A percentile compares a stretch with the other conserved stretches of the same genome.
Evolutionary conservation across 2,888 invertebrate species (phyloP).

Genomic region (Meandrusa payeni): DNA sequence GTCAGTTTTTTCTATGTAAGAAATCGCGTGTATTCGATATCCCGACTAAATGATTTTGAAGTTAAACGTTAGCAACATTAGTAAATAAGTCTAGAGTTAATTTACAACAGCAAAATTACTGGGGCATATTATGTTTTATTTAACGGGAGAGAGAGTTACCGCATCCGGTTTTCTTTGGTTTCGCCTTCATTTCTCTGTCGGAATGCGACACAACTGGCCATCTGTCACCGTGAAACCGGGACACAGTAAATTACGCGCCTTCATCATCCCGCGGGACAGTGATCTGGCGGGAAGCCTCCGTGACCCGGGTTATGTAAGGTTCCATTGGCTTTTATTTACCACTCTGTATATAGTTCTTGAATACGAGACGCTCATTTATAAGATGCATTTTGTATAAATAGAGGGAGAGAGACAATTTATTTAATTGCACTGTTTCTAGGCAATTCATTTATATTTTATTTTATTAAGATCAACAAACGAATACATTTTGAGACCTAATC

Average conservation of each 20-base stretch:
- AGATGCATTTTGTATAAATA: constrained; percentile 1
- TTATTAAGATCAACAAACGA: no score
- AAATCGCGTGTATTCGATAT: no score
- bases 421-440: no score
- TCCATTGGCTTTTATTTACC: constrained; percentile 42
- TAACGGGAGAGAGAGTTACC: no score
- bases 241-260: constrained; percentile 71
- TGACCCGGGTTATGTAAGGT: constrained; percentile 29
- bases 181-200: constrained; percentile 5
- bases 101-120: no score
- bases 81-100: no score
- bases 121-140: no score
- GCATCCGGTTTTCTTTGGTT: constrained; percentile 30
- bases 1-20: no score
- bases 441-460: no score
- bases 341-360: constrained; percentile 25
- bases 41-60: no score
- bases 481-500: no score
- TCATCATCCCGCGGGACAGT: constrained; percentile 61
- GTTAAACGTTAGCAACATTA: no score
- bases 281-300: constrained; percentile 41
- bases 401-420: not conserved
- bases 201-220: constrained; percentile 55
- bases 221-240: constrained; percentile 66
- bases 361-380: constrained; percentile 25